Evolutionary conservation across 1,140 invertebrate species (phyloP).

Genomic region (Pseudomyrmex sp.): DNA sequence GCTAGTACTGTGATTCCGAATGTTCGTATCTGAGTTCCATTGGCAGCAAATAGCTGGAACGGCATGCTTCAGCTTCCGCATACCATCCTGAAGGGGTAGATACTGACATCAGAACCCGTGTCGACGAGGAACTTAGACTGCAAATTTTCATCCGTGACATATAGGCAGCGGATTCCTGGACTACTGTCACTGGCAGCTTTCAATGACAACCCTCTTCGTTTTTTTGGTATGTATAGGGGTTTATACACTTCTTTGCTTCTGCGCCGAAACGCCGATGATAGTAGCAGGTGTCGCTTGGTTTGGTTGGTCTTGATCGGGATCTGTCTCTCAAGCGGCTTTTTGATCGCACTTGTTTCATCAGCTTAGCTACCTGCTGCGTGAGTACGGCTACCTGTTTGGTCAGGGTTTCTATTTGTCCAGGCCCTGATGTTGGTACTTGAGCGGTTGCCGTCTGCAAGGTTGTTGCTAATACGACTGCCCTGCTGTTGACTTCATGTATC

Average conservation of each 20-base stretch:
- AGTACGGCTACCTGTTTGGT: neutral
- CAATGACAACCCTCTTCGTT: neutral
- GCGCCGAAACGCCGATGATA: neutral
- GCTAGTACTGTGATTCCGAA: neutral
- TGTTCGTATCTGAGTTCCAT: neutral
- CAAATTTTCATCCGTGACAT: neutral
- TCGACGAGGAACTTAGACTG: neutral
- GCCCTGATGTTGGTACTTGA: fast-evolving
- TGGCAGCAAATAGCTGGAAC: neutral
- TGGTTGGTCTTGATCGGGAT: too few species aligned
- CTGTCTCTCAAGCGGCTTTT: too few species aligned
- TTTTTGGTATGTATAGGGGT: neutral
- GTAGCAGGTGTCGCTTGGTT: neutral
- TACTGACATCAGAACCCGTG: neutral
- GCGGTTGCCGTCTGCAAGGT: too few species aligned
- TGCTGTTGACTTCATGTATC: neutral
- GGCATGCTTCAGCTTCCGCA: too few species aligned
- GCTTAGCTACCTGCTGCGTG: too few species aligned
- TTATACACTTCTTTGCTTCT: neutral
- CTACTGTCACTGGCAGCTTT: neutral
- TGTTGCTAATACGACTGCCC: too few species aligned
- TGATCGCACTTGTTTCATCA: too few species aligned
- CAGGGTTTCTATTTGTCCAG: too few species aligned
- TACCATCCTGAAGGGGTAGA: neutral
- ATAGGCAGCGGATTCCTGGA: neutral